phyloP scores from a whole-genome alignment of 2,113 vertebrate species.

The Camelus bactrianus region DNA sequence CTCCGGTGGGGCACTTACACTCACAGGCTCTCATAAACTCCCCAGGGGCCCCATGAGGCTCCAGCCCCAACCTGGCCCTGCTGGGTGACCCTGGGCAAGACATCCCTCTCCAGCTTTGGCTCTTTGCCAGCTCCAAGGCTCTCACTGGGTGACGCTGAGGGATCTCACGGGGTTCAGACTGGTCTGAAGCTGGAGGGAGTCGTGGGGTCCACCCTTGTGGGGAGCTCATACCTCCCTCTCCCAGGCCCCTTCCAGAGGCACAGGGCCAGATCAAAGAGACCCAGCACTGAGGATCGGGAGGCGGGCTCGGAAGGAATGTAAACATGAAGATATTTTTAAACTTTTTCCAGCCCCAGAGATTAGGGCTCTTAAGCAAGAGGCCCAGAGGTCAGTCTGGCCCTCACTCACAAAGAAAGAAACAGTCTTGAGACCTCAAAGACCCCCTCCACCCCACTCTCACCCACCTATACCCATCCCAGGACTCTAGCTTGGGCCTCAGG shows the following conservation, averaged over 20 bases:
- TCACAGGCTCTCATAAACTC: not conserved
- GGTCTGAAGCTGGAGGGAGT: not conserved
- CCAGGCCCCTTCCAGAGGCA: constrained; percentile 79
- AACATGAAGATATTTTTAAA: constrained; percentile 88
- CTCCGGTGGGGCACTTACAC: not conserved
- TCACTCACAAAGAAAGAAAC: constrained; percentile 11
- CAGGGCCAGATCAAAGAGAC: constrained; percentile 81
- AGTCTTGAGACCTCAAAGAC: constrained; percentile 25
- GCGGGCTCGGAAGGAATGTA: constrained; percentile 84
- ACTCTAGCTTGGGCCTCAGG: not conserved
- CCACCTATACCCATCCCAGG: not conserved
- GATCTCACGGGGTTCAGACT: not conserved
- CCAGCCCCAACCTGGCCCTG: not conserved
- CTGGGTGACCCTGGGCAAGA: not conserved
- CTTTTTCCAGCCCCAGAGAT: constrained; percentile 83
- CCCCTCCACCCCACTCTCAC: not conserved
- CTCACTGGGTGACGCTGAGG: not conserved
- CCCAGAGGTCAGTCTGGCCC: constrained; percentile 58
- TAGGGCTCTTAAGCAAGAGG: constrained; percentile 75
- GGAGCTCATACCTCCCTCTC: constrained; percentile 66
- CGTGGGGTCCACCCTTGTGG: not conserved
- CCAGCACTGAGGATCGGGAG: constrained; percentile 71
- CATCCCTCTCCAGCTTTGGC: not conserved
- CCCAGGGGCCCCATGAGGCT: not conserved
- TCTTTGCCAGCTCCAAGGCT: not conserved